Base-by-base conservation (phyloP, 2,113 vertebrate species). In the Opisthocomus hoazin region DNA sequence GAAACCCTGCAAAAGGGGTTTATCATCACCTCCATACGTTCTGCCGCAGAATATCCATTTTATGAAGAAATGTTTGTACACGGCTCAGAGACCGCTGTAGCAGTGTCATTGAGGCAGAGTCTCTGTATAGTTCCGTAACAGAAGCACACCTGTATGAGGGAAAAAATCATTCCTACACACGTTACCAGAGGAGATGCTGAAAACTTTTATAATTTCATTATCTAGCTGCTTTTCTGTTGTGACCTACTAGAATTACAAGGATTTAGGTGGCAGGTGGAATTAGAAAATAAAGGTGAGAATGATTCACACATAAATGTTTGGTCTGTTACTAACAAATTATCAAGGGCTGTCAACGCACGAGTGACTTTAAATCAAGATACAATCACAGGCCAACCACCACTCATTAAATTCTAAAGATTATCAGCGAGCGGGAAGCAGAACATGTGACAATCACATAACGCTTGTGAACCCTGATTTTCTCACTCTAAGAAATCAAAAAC, bases 311-410 rank as follows among this genome's bases (percentile, higher is more conserved):
- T 75, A 73, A 84, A 64, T 0, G 0, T 87, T 53, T 71, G 41
- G 60, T 69, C 79, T 7, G 7, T 46, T 87, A 94, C 37, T 87
- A 96, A 82, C 65, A 88, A 92, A 81, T 93, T 97, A 91, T 76
- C 74, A 71, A 82, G 73, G 61, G 58, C 53, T 91, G 89, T 68
- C 91, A 95, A 81, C 77, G 91, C 30, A 84, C 58, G 60, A 80
- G 56, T 51, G 68, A 74, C 63, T 90, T 84, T 22, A 89, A 54
- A 84, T 41, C 10, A 51, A 84, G 87, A 89, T 24, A 64, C 64
- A 81, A 90, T 83, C 90, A 94, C 73, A 95, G 64, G 69, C 60
- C 79, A 95, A 63, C 20, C 54, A 66, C 26, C 64, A 63, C 71
- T 83, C 80, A 94, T 90, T 84, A 95, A 60, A 74, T 90, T 82